Percentiles rank a stretch among this genome's conserved stretches.
Evolutionary conservation across 1,140 invertebrate genomes (phyloP).

Genomic region (Elymnias hypermnestra): DNA sequence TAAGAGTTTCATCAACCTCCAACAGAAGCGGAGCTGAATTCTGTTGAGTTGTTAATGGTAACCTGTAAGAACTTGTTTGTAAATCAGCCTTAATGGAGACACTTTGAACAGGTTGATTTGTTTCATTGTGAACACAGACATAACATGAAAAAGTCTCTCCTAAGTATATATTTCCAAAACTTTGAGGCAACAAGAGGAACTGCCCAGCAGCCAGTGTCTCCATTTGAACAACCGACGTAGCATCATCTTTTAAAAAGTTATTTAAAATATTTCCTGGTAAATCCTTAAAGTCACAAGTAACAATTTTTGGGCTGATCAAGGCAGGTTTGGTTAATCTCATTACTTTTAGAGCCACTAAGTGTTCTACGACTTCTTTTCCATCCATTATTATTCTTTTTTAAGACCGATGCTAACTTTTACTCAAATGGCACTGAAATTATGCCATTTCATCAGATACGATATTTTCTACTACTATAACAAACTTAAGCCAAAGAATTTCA

Average conservation of each 20-base stretch:
- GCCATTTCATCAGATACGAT: too few relatives aligned
- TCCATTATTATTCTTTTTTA: constrained; percentile 57
- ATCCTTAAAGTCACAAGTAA: constrained; percentile 90
- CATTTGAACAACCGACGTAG: constrained; percentile 84
- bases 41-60: constrained; percentile 82
- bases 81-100: constrained; percentile 93
- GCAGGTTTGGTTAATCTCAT: constrained; percentile 94
- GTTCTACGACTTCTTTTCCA: constrained; percentile 65
- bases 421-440: too few relatives aligned
- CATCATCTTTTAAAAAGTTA: constrained; percentile 85
- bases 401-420: too few relatives aligned
- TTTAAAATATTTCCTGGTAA: constrained; percentile 87
- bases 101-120: constrained; percentile 86
- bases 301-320: constrained; percentile 85
- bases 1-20: constrained; percentile 89
- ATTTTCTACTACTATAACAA: too few relatives aligned
- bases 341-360: constrained; percentile 81
- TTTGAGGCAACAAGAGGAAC: constrained; percentile 94
- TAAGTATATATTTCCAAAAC: constrained; percentile 89
- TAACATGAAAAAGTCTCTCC: constrained; percentile 99
- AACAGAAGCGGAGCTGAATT: constrained; percentile 81
- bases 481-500: too few relatives aligned
- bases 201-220: constrained; percentile 91
- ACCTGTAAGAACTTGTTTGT: constrained; percentile 92
- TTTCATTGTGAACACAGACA: constrained; percentile 97